Evolutionary conservation across 2,888 invertebrate genomes (phyloP), one percentile per base, ranked within the genome.

Genomic region (Eupelmus urozonus): DNA sequence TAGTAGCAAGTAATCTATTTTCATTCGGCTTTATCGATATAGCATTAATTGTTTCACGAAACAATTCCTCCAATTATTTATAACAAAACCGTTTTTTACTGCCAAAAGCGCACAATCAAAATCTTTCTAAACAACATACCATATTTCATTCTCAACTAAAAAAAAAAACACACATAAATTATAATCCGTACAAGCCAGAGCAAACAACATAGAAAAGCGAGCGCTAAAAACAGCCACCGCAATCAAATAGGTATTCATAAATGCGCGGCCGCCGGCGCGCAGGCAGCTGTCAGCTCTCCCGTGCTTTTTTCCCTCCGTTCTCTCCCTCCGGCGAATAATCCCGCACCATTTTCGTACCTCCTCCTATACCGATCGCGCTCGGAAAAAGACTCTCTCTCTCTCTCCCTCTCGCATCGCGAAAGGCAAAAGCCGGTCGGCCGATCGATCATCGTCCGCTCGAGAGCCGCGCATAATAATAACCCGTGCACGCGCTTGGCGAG

Each of bases 371-470:
- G n/a, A n/a, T n/a, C n/a, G n/a, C n/a, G n/a, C n/a, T n/a, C n/a
- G n/a, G n/a, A n/a, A n/a, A n/a, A n/a, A n/a, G n/a, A n/a, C n/a
- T 60, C 20, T 20, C 18, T 60, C 34, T 34, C 5, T 29, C 5
- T 34, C n/a, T 34, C 3, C 0, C 60, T 29, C 60, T 34, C 29
- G 34, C 25, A n/a, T 59, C 60, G 53, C 63, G 63, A 57, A 49
- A 55, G 45, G 65, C 57, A 65, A 57, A 53, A 72, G 72, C 42
- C 34, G 29, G 45, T 57, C 42, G 66, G 23, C 23, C 63, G 60
- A 75, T 72, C 63, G 62, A 73, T 65, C 63, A 73, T 59, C 59
- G 7, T 16, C 34, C 18, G 25, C 62, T 40, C 23, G n/a, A n/a
- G 11, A 34, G 25, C n/a, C 9, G 27, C 11, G 25, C 23, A 25